Percentiles rank a stretch among this genome's conserved stretches.
These are phyloP conservation scores for Eleginops maclovinus DNA, from an alignment of 2,113 vertebrate genomes.

Conservation along the genomic window DNA sequence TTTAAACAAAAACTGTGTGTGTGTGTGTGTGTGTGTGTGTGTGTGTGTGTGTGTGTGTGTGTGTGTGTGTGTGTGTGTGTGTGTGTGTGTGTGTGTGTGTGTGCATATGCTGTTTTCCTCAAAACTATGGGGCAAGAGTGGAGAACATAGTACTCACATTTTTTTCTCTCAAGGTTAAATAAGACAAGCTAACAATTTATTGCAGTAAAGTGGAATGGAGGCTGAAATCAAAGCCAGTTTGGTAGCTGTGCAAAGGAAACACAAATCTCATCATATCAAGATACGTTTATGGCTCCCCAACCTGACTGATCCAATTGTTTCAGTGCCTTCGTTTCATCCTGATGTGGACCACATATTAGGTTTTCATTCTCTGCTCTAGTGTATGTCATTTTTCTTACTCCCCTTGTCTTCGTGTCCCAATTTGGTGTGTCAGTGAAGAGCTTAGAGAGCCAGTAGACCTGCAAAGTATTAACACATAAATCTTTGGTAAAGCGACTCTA, in stretches of 20 bases:
- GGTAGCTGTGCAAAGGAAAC: conserved; percentile 4
- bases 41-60: too few species aligned
- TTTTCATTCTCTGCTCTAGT: conserved; percentile 58
- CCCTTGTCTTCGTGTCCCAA: not conserved
- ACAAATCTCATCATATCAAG: conserved; percentile 5
- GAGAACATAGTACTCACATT: not conserved
- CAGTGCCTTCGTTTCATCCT: conserved; percentile 13
- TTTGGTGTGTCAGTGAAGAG: conserved; percentile 6
- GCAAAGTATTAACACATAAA: conserved; percentile 56
- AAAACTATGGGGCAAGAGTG: too few species aligned
- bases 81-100: too few species aligned
- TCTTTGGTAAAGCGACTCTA: conserved; percentile 45
- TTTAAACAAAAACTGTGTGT: too few species aligned
- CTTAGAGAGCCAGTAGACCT: conserved; percentile 22
- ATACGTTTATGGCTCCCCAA: conserved; percentile 1
- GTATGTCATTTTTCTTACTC: conserved; percentile 37
- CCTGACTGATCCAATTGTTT: conserved; percentile 1
- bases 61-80: too few species aligned
- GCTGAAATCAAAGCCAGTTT: not conserved
- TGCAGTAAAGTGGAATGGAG: not conserved
- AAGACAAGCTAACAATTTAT: not conserved
- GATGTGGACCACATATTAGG: conserved; percentile 38
- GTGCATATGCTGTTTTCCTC: too few species aligned
- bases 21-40: too few species aligned
- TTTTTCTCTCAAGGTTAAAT: not conserved